Evolutionary conservation across 1,140 invertebrate species (phyloP).

Genomic region (Coboldia fuscipes): DNA sequence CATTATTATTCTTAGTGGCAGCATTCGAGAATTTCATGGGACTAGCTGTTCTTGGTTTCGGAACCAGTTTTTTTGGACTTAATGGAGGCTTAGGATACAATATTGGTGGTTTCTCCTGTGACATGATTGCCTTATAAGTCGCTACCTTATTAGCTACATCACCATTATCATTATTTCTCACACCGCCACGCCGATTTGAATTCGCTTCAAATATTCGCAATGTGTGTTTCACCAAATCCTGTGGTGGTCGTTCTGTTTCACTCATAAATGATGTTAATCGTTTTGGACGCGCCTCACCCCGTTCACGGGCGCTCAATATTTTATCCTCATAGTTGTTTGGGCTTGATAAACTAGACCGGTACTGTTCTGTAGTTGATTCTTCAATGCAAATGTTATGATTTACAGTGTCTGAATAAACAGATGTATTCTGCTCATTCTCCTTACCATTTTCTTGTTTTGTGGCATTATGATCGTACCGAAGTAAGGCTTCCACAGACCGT

Average conservation of each 20-base stretch:
- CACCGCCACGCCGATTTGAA: slow-evolving; percentile 27
- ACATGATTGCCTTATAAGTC: slow-evolving; percentile 37
- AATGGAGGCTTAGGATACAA: slow-evolving; percentile 21
- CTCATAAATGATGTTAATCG: slow-evolving; percentile 44
- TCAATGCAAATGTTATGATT: background rate
- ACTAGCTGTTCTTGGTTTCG: slow-evolving; percentile 4
- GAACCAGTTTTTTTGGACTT: slow-evolving; percentile 17
- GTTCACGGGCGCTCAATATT: slow-evolving; percentile 16
- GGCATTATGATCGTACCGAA: slow-evolving; percentile 29
- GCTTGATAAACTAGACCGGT: too few relatives aligned
- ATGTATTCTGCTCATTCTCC: too few relatives aligned
- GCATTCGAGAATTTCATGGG: slow-evolving; percentile 11
- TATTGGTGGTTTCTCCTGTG: slow-evolving; percentile 21
- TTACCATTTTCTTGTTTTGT: slow-evolving; percentile 7
- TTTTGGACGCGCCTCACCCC: slow-evolving; percentile 27
- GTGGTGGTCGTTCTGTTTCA: slow-evolving; percentile 60
- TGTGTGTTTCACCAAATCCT: slow-evolving; percentile 65
- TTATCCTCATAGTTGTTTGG: too few relatives aligned
- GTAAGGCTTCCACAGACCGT: slow-evolving; percentile 58
- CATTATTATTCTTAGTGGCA: too few relatives aligned
- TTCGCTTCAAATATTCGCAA: slow-evolving; percentile 61
- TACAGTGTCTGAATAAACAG: too few relatives aligned
- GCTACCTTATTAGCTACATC: slow-evolving; percentile 42
- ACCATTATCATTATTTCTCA: slow-evolving; percentile 26
- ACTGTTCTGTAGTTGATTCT: background rate